Evolutionary conservation across 2,888 invertebrate species (phyloP), one percentile per base, ranked within the genome.

Genomic region (Laothoe populi): DNA sequence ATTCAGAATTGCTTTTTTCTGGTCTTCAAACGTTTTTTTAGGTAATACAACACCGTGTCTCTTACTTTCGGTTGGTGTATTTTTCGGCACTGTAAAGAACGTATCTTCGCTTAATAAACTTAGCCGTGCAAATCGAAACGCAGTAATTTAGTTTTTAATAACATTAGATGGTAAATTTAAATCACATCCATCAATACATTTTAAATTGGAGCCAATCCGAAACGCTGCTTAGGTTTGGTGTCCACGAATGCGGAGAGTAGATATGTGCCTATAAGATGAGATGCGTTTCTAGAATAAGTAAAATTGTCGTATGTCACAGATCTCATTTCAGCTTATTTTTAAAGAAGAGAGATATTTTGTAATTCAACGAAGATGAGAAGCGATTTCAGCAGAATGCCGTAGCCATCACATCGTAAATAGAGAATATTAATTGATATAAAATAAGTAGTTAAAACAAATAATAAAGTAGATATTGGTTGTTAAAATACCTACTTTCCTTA

Each of bases 131-230:
- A 53, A 35, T 53, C 48, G n/a, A 53, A 53, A 19, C 53, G 31
- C 31, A 19, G 53, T 53, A 35, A 53, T 53, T 53, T 26, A 31
- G 53, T 53, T 53, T 53, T 53, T 53, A 53, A 35, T 53, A 53
- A 26, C 26, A 49, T 49, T 49, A 31, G 53, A 10, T 19, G 35
- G 31, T 35, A n/a, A 35, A 53, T 49, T 49, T 16, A 19, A 53
- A 31, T 49, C 10, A 19, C 31, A 19, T 4, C 53, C 35, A 10
- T 24, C 4, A 53, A 53, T 26, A 35, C 53, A 11, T 31, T 53
- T 53, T 4, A 53, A 35, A 53, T 19, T 19, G 10, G 53, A 31
- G 16, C 19, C 31, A 35, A 53, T 53, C 35, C 11, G 49, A 4
- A 19, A 19, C 19, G 16, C 35, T 53, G 35, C 35, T 53, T 2